Base-by-base conservation (phyloP, 2,113 vertebrate species). In the Chaetops frenatus region DNA sequence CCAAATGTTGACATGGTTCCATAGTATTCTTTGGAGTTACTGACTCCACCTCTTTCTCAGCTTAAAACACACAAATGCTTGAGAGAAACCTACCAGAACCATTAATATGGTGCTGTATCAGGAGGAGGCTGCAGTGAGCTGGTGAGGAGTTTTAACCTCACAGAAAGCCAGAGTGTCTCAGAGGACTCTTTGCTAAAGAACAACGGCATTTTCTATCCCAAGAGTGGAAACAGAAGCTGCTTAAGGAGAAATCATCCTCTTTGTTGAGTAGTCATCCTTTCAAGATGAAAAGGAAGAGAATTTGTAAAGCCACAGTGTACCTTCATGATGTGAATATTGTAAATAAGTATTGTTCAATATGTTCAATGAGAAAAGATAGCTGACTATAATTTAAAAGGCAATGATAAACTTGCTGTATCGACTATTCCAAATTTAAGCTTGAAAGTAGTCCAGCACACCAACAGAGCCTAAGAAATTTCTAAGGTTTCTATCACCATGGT, bases 401-500 rank as follows among this genome's bases (percentile, higher is more conserved):
- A 6, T 31, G 36, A 61, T 89, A 79, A 92, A 60, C 36, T 81
- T 61, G 29, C 31, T 57, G 33, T 72, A 76, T 17, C 8, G 3
- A 86, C 15, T 67, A 61, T 45, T 85, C 42, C 28, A 88, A 76
- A 88, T 79, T 81, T 64, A 86, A 78, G 36, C 23, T 72, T 92
- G 81, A 91, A 95, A 82, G 64, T 60, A 82, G 44, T 84, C 73
- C 84, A 94, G 61, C 44, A 61, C 66, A 76, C 42, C 31, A 86
- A 33, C 42, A 73, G 40, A 4, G 50, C 44, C 61, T 93, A 73
- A 82, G 57, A 94, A 91, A 92, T 85, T 72, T 81, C 50, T 76
- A 69, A 72, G 45, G 40, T 80, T 93, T 93, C 88, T 93, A 85
- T 93, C 74, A 77, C 92, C 86, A 92, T 90, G 85, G 90, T 48